Evolutionary conservation across 2,113 vertebrate genomes (phyloP), one percentile per base, ranked within the genome.

Genomic region (Cebidichthys violaceus): DNA sequence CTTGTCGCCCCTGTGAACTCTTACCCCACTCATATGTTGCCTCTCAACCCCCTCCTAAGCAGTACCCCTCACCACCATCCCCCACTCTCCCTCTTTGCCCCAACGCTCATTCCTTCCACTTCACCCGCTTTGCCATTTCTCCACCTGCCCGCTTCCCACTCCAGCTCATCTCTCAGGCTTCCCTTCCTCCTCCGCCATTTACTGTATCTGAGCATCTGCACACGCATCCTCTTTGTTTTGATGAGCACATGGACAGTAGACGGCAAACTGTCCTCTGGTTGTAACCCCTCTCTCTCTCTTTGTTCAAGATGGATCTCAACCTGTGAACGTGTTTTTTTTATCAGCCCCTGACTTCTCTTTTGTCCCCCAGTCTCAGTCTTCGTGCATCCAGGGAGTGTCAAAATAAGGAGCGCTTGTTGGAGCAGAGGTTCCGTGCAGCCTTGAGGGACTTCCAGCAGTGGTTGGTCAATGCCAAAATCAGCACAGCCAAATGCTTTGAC

Each of bases 391-490:
- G 98, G 90, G 95, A 96, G 87, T 98, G 97, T 94, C 97, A 98
- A 92, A 97, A 95, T 90, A 99, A 99, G 93, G 98, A 99, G 92
- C 96, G 98, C 85, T 93, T 96, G 85, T 94, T 99, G 92, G 98
- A 99, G 86, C 97, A 99, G 88, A 95, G 97, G 79, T 99, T 99
- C 90, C 96, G 94, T 35, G 95, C 91, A 0, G 95, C 96, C 37
- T 95, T 96, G 85, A 95, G 97, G 76, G 97, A 99, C 71, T 99
- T 99, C 90, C 97, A 99, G 85, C 98, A 99, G 89, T 99, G 98
- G 98, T 88, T 99, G 90, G 96, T 99, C 84, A 98, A 96, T 59
- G 96, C 97, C 71, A 98, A 97, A 93, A 96, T 99, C 92, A 96
- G 95, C 76, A 99, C 97, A 0, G 96, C 98, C 91, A 99, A 99